Evolutionary conservation across 2,113 vertebrate genomes (phyloP).

Genomic region (Chaetodon trifascialis): DNA sequence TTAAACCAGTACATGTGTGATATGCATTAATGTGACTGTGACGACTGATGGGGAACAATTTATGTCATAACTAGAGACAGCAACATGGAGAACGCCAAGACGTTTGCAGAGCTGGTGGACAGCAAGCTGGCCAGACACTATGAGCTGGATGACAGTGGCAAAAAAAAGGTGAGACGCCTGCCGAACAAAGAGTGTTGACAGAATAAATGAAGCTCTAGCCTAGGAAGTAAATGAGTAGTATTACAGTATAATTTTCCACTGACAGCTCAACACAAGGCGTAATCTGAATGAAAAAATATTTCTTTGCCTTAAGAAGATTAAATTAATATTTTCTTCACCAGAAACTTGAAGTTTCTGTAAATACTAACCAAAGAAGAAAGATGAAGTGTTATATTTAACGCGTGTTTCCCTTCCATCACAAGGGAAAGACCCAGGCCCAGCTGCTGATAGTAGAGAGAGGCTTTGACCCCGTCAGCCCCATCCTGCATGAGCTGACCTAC

Average conservation of each 20-base stretch:
- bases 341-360: neutral
- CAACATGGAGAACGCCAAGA: constrained; percentile 88
- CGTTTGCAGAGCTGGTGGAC: constrained; percentile 93
- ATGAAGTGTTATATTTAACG: neutral
- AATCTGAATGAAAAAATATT: neutral
- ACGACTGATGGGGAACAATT: neutral
- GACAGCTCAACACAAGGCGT: neutral
- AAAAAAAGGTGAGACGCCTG: constrained; percentile 89
- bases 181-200: constrained; percentile 35
- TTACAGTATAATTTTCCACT: neutral
- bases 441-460: constrained; percentile 95
- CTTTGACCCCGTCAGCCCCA: constrained; percentile 95
- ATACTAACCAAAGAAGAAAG: neutral
- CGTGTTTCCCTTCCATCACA: constrained; percentile 67
- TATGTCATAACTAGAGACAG: constrained; percentile 80
- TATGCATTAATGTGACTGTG: neutral
- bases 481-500: constrained; percentile 97
- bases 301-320: neutral
- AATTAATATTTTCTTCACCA: neutral
- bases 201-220: constrained; percentile 38
- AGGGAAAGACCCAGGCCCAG: constrained; percentile 96
- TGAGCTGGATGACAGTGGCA: constrained; percentile 88
- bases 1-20: neutral
- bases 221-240: constrained; percentile 3
- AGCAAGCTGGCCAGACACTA: constrained; percentile 90